These are phyloP conservation scores for Ursus arctos DNA, from an alignment of 2,113 vertebrate species.

Conservation along the genomic window DNA sequence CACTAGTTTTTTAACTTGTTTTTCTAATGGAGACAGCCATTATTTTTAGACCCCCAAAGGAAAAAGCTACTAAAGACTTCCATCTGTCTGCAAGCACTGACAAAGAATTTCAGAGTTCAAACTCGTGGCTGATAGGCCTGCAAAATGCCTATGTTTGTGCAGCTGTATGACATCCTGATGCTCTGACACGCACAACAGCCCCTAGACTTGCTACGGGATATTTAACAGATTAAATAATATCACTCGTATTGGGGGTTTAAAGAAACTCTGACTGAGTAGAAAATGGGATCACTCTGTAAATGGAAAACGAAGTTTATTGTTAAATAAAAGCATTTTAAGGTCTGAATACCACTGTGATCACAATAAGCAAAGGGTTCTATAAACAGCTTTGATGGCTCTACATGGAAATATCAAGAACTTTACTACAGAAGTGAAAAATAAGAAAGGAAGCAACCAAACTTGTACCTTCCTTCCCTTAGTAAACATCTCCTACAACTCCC, in stretches of 20 bases:
- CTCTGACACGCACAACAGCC: constrained; percentile 77
- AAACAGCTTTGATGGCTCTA: not conserved
- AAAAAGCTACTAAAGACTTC: constrained; percentile 72
- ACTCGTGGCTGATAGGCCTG: constrained; percentile 13
- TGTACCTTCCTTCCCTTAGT: not conserved
- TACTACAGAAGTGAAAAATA: constrained; percentile 43
- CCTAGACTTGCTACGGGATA: constrained; percentile 67
- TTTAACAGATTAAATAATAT: constrained; percentile 76
- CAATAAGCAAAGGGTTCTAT: not conserved
- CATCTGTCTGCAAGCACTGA: constrained; percentile 62
- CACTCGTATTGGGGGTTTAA: constrained; percentile 54
- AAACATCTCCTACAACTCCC: not conserved
- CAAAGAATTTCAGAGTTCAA: constrained; percentile 78
- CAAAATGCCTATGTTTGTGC: constrained; percentile 80
- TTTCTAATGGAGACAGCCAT: constrained; percentile 70
- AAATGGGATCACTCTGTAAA: constrained; percentile 70
- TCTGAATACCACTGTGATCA: not conserved
- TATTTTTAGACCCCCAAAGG: constrained; percentile 66
- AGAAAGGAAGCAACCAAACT: not conserved
- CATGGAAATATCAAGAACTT: not conserved
- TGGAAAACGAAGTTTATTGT: constrained; percentile 39
- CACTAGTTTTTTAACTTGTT: constrained; percentile 68
- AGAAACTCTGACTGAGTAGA: constrained; percentile 54
- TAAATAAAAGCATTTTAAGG: constrained; percentile 51
- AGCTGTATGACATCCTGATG: constrained; percentile 82